phyloP scores from a whole-genome alignment of 2,113 vertebrate species.

The Neogale vison region DNA sequence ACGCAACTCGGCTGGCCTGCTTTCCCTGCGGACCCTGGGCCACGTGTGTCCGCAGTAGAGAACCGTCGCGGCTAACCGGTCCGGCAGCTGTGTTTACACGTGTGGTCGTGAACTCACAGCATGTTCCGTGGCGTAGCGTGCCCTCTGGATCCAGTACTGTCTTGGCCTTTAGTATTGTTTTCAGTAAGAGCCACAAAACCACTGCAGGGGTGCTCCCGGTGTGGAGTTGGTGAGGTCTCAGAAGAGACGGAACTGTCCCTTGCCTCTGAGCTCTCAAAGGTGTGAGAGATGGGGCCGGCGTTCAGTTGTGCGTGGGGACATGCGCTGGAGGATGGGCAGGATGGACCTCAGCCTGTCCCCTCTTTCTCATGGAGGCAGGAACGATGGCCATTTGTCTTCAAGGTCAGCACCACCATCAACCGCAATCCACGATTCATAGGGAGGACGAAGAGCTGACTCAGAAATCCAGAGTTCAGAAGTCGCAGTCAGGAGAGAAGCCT shows the following conservation, averaged over 20 bases:
- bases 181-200: background rate
- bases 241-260: background rate
- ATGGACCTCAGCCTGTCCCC: background rate
- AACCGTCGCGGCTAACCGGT: fast-evolving
- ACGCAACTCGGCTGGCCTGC: background rate
- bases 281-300: background rate
- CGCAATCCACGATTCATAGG: fast-evolving
- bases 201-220: background rate
- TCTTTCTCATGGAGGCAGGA: background rate
- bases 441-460: background rate
- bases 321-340: background rate
- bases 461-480: background rate
- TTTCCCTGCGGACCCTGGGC: background rate
- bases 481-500: background rate
- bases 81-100: fast-evolving
- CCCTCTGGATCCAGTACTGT: background rate
- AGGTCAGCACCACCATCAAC: background rate
- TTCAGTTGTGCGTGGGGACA: background rate
- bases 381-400: background rate
- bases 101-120: no score
- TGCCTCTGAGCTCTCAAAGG: background rate
- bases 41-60: background rate
- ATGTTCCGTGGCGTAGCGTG: fast-evolving
- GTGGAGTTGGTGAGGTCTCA: background rate
- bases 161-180: background rate